Evolutionary conservation across 2,797 vertebrate genomes (phyloP).

Genomic region (Trachurus trachurus): DNA sequence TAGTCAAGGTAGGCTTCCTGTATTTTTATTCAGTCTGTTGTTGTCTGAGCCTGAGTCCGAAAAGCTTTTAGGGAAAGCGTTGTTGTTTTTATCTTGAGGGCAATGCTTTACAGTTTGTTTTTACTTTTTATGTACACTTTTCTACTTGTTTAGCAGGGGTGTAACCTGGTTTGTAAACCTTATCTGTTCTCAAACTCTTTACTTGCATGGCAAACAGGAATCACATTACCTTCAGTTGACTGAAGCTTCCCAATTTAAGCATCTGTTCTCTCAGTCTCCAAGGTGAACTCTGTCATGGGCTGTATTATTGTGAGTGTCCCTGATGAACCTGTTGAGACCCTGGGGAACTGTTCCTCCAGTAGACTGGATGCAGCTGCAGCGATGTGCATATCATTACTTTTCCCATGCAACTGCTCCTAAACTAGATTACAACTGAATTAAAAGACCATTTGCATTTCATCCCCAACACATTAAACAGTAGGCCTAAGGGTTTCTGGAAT

Average conservation of each 20-base stretch:
- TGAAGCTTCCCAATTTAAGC: constrained; percentile 19
- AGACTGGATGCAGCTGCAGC: constrained; percentile 47
- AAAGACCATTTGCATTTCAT: constrained; percentile 12
- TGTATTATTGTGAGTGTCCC: constrained; percentile 36
- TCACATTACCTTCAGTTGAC: constrained; percentile 2
- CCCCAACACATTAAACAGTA: constrained; percentile 28
- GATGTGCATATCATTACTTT: constrained; percentile 23
- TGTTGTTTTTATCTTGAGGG: neutral
- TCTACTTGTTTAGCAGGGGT: neutral
- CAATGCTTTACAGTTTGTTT: constrained; percentile 3
- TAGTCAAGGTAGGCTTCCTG: constrained; percentile 77
- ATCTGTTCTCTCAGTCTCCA: constrained; percentile 28
- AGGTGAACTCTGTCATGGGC: constrained; percentile 3
- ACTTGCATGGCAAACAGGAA: constrained; percentile 23
- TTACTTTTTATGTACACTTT: constrained; percentile 16
- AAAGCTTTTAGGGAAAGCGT: neutral
- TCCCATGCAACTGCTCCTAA: constrained; percentile 18
- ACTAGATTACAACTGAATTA: constrained; percentile 11
- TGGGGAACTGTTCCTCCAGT: constrained; percentile 18
- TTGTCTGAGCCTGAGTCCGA: constrained; percentile 12
- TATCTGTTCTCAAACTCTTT: constrained; percentile 19
- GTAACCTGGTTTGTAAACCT: neutral
- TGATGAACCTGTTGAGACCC: constrained; percentile 42
- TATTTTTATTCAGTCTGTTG: constrained; percentile 17
- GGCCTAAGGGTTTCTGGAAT: neutral